Evolutionary conservation across 2,113 vertebrate species (phyloP).

Genomic region (Syrrhaptes paradoxus): DNA sequence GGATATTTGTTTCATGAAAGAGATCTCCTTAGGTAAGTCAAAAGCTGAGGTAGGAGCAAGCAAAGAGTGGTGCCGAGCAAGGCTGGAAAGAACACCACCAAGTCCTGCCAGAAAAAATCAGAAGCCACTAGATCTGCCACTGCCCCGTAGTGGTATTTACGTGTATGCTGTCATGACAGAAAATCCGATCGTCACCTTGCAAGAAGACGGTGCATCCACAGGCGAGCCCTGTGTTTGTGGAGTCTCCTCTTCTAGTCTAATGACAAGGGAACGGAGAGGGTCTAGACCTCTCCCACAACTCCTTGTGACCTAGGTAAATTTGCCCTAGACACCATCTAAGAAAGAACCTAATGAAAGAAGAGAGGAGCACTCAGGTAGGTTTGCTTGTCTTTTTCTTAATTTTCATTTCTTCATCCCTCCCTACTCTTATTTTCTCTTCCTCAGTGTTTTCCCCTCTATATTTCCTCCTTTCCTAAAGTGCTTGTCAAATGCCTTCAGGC

Average conservation of each 20-base stretch:
- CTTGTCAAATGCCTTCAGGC: background rate
- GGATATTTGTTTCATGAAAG: background rate
- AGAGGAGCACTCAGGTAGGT: background rate
- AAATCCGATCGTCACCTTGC: background rate
- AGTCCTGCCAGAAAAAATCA: background rate
- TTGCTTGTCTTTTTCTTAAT: background rate
- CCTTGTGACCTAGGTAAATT: background rate
- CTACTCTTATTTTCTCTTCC: background rate
- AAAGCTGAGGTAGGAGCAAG: background rate
- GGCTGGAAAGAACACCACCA: background rate
- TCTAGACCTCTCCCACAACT: background rate
- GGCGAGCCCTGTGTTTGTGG: background rate
- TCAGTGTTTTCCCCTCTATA: background rate
- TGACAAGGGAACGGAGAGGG: background rate
- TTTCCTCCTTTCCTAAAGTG: background rate
- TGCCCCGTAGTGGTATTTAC: accelerated
- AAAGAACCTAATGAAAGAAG: background rate
- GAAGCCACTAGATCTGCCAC: background rate
- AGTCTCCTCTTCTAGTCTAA: background rate
- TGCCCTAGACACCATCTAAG: background rate
- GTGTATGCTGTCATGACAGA: accelerated
- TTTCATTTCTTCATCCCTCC: background rate
- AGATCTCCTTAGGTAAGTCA: background rate
- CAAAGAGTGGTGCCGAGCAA: background rate
- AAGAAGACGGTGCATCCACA: background rate